Conservation (phyloP, 2,797 vertebrate species). For the Catharus ustulatus region DNA sequence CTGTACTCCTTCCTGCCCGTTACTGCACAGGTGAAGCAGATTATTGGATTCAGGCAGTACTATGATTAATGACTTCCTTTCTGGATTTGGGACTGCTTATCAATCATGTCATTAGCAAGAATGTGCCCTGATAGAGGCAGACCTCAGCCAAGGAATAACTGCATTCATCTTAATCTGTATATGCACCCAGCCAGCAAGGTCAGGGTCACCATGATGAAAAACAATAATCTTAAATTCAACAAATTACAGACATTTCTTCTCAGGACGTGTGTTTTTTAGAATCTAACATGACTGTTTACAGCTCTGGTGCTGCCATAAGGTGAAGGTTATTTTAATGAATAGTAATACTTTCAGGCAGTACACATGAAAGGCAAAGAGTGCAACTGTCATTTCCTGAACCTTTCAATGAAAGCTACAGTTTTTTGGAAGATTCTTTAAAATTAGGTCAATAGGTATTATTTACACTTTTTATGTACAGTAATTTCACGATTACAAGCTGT, state of each 20-base stretch:
- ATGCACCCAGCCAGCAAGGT: conserved; percentile 98
- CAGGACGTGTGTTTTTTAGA: conserved; percentile 77
- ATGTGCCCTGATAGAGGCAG: conserved; percentile 99
- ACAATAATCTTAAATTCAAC: conserved; percentile 99
- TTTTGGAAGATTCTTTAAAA: not conserved
- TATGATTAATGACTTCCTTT: conserved; percentile 99
- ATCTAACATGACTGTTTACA: conserved; percentile 92
- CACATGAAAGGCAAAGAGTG: conserved; percentile 81
- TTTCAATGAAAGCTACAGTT: conserved; percentile 70
- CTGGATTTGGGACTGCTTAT: conserved; percentile 99
- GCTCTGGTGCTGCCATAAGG: conserved; percentile 87
- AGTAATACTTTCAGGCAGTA: conserved; percentile 86
- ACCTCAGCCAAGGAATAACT: conserved; percentile 99
- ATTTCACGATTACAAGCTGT: too few species aligned
- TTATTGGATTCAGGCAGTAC: conserved; percentile 99
- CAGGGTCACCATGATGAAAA: conserved; percentile 99
- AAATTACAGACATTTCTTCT: conserved; percentile 93
- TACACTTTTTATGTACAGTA: not conserved
- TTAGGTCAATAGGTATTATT: conserved; percentile 20
- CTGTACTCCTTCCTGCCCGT: conserved; percentile 96
- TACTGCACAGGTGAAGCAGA: conserved; percentile 99
- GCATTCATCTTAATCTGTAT: conserved; percentile 99
- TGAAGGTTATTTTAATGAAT: conserved; percentile 98
- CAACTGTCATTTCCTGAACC: conserved; percentile 72
- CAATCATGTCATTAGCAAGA: conserved; percentile 99